A percentile compares a stretch with the other conserved stretches of the same genome.
phyloP scores from a whole-genome alignment of 92 coral and sea anemone genomes.

The Umimayanthus chanpuru region DNA sequence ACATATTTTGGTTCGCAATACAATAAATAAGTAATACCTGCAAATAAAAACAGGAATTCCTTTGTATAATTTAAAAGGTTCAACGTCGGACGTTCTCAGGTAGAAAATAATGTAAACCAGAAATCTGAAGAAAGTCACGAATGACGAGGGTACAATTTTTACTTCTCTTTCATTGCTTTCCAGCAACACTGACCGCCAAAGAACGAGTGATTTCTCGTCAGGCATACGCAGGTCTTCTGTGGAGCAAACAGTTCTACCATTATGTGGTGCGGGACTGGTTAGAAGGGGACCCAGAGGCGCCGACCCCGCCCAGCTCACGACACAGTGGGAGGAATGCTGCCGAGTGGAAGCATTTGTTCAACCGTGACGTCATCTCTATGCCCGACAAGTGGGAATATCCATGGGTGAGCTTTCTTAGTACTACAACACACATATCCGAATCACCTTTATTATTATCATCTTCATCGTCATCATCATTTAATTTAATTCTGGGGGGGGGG shows the following conservation, averaged over 20 bases:
- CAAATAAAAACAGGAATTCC: too few species aligned
- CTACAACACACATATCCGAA: not conserved
- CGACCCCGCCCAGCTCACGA: constrained; percentile 79
- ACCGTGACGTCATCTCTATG: constrained; percentile 93
- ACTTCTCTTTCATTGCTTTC: not conserved
- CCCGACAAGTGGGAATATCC: constrained; percentile 99
- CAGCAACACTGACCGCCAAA: constrained; percentile 66
- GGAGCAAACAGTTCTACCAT: constrained; percentile 99
- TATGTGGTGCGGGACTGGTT: constrained; percentile 94
- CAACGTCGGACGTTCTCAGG: too few species aligned
- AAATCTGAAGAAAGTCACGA: not conserved
- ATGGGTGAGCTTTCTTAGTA: constrained; percentile 66
- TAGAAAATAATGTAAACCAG: not conserved
- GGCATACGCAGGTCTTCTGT: constrained; percentile 93
- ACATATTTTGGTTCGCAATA: too few species aligned
- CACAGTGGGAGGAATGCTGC: constrained; percentile 79
- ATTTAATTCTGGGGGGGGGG: too few species aligned
- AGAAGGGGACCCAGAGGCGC: constrained; percentile 83
- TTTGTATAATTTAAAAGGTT: too few species aligned
- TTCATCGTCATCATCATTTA: too few species aligned
- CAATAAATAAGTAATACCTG: too few species aligned
- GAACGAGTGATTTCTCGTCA: constrained; percentile 88
- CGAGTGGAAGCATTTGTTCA: constrained; percentile 88
- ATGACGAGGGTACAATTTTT: not conserved
- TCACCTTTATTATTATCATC: too few species aligned